Evolutionary conservation across 37 sponge, comb jelly and placozoan genomes (phyloP), one percentile per base, ranked within the genome.

Genomic region (Spongilla lacustris): DNA sequence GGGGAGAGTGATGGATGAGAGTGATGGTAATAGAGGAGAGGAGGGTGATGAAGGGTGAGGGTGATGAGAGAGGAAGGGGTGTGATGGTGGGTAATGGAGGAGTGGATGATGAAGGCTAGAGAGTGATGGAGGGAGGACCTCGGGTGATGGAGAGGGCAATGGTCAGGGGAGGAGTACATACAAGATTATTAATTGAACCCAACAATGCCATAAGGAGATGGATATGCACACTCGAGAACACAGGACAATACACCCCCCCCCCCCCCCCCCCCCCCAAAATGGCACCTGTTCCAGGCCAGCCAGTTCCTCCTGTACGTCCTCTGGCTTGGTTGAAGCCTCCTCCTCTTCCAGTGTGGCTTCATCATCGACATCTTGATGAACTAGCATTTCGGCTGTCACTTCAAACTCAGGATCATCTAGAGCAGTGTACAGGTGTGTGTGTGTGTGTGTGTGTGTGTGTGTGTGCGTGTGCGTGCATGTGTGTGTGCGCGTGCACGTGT

Each of bases 321-420:
- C 92, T 25, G 35, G 24, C 0, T 66, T 31, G 71, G 87, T 67
- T 13, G 77, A 33, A 9, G 74, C 81, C 69, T 95, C 95, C 46
- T 91, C 95, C 58, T 86, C 95, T 2, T 72, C 84, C 22, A 95
- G 32, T 6, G 95, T 91, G 4, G 68, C 12, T 75, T 95, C 95
- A 73, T 95, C 95, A 50, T 95, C 95, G 3, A 91, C 28, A 13
- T 88, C 87, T 1, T 77, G 84, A 85, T 94, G 94, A 23, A 95
- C 86, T 36, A 87, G 35, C 95, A 95, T 95, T 69, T 95, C 95
- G 2, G 93, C 95, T 21, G 95, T 88, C 49, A 91, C 91, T 32
- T 88, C 95, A 86, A 91, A 95, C 3, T 95, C 95, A 12, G 50
- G 81, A 80, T 95, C 95, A 12, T 70, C 87, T 79, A 46, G 2